A percentile compares a stretch with the other conserved stretches of the same genome.
phyloP scores from a whole-genome alignment of 2,113 vertebrate species.

The Sardina pilchardus region DNA sequence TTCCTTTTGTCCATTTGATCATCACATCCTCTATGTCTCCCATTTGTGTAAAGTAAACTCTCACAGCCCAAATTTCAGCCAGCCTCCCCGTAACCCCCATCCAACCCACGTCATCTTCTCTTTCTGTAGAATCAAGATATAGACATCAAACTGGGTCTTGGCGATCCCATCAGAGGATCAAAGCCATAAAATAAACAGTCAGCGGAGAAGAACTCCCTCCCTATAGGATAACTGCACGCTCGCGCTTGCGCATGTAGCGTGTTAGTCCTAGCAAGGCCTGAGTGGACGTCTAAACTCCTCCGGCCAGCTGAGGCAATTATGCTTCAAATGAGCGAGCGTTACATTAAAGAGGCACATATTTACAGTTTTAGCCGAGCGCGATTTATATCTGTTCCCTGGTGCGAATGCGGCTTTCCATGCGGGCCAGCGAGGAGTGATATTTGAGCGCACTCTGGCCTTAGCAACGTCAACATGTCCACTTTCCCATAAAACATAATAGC shows the following conservation, averaged over 20 bases:
- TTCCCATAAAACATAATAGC: slow-evolving; percentile 5
- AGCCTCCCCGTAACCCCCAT: not conserved
- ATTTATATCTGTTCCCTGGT: not conserved
- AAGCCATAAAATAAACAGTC: slow-evolving; percentile 3
- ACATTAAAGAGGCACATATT: slow-evolving; percentile 5
- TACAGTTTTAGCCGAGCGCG: not conserved
- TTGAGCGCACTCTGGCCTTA: not conserved
- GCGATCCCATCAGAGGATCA: not conserved
- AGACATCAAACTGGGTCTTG: slow-evolving; percentile 6
- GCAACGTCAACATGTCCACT: slow-evolving; percentile 5
- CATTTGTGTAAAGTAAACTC: not conserved
- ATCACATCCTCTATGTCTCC: not conserved
- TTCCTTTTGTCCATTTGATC: not conserved
- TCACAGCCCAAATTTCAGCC: not conserved
- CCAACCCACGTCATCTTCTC: not conserved
- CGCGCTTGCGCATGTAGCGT: not conserved
- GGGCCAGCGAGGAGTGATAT: not conserved
- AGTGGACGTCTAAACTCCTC: not conserved
- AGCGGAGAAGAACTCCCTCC: not conserved
- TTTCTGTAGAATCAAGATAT: not conserved
- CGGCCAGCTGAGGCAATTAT: not conserved
- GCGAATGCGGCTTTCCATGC: not conserved
- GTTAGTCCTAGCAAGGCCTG: not conserved
- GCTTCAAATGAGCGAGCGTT: slow-evolving; percentile 1
- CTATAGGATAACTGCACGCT: not conserved